Base-by-base conservation (phyloP, 2,797 vertebrate species). In the Fratercula arctica region DNA sequence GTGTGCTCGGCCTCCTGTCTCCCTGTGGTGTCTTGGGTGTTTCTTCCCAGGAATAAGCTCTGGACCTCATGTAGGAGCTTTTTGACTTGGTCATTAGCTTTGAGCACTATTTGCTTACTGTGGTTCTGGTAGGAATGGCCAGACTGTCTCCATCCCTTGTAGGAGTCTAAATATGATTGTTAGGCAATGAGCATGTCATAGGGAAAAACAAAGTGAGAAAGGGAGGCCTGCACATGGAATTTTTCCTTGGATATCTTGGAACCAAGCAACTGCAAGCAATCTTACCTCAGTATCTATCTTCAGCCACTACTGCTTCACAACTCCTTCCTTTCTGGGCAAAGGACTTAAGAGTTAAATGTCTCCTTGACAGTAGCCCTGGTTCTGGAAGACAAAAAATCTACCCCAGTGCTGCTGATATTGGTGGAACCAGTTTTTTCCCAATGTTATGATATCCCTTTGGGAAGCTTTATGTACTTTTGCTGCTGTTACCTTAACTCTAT, bases 1-100 rank as follows among this genome's bases (percentile, higher is more conserved):
- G 6, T 67, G 51, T 89, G 37, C 69, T 81, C 0, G 0, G 37
- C 18, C 51, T 76, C 3, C 0, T 53, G 19, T n/a, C 18, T 67
- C 43, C 41, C 28, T 67, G 7, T 46, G 77, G 77, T 79, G 14
- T 85, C 41, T 57, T 37, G 64, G 26, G 85, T 56, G 18, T 63
- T 89, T 78, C 13, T 93, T 72, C 48, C 56, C 4, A 6, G 51
- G 68, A 78, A 80, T 70, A 81, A 90, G 6, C 50, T 78, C 75
- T 73, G 75, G 20, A 74, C 50, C 26, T 83, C 72, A 78, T 0
- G 0, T 16, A 72, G 89, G 28, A 83, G 7, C 6, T 77, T 85
- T 93, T 53, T 60, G 33, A 43, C 45, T 81, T 59, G 12, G 6
- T 69, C 46, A 12, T 39, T 73, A 35, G 25, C 24, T 80, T 67